Evolutionary conservation across 2,888 invertebrate genomes (phyloP).

Genomic region (Gortyna flavago): DNA sequence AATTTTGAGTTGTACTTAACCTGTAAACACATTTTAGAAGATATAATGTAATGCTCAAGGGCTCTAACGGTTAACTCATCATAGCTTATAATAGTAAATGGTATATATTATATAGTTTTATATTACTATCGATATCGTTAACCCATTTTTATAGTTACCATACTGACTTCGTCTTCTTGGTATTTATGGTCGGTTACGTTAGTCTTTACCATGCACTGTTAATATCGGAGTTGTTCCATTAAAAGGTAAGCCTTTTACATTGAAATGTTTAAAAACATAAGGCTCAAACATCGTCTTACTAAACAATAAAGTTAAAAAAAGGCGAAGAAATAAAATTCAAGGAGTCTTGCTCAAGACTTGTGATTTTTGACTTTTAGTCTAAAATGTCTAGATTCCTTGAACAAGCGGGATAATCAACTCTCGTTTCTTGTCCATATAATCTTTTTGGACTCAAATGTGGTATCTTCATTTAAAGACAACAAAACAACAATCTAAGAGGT

Average conservation of each 20-base stretch:
- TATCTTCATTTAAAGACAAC: neutral
- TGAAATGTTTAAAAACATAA: neutral
- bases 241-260: neutral
- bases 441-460: neutral
- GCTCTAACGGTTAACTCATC: constrained; percentile 29
- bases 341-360: no score
- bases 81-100: neutral
- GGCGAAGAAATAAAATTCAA: neutral
- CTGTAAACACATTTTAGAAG: constrained; percentile 21
- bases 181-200: neutral
- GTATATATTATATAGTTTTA: neutral
- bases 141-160: neutral
- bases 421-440: neutral
- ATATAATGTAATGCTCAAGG: constrained; percentile 18
- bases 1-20: constrained; percentile 41
- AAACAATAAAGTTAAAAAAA: neutral
- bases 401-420: neutral
- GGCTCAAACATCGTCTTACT: neutral
- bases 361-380: neutral
- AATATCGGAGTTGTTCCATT: neutral
- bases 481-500: constrained; percentile 9
- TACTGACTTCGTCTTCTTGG: neutral
- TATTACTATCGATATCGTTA: neutral
- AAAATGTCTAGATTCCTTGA: neutral
- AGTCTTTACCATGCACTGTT: neutral